Percentiles rank a stretch among this genome's conserved stretches.
Conservation (phyloP, 2,797 vertebrate genomes). For the Gymnothorax reevesii region DNA sequence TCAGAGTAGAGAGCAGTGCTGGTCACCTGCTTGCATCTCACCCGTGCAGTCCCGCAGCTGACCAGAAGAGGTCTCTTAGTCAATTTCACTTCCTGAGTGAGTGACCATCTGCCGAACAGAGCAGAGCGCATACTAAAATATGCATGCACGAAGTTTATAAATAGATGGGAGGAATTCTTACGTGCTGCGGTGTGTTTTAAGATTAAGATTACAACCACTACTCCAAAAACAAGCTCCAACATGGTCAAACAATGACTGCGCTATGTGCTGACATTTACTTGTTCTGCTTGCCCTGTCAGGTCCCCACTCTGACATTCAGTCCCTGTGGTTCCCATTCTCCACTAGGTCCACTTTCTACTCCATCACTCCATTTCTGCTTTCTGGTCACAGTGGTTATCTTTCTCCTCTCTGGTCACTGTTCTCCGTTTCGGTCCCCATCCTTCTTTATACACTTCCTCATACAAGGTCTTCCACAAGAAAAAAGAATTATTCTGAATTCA, state of each 20-base stretch:
- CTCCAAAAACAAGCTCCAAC: neutral
- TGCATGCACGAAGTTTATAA: constrained; percentile 25
- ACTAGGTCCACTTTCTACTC: neutral
- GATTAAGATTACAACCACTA: neutral
- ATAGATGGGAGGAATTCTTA: constrained; percentile 14
- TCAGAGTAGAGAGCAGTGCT: neutral
- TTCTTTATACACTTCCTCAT: neutral
- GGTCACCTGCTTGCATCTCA: neutral
- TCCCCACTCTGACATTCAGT: neutral
- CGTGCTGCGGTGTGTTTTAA: neutral
- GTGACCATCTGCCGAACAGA: neutral
- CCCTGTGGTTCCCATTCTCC: neutral
- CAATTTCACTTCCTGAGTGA: neutral
- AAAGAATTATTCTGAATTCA: constrained; percentile 19
- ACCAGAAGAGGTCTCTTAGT: constrained; percentile 31
- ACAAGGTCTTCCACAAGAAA: neutral
- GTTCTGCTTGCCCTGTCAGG: neutral
- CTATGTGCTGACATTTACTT: neutral
- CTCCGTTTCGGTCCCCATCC: too few species aligned
- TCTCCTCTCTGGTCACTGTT: neutral
- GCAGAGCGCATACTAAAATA: constrained; percentile 17
- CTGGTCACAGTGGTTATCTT: neutral
- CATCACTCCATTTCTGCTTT: neutral
- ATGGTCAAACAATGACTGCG: neutral
- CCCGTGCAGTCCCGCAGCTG: neutral